phyloP scores from a whole-genome alignment of 2,888 invertebrate genomes.

The Tanytarsus gracilentus region DNA sequence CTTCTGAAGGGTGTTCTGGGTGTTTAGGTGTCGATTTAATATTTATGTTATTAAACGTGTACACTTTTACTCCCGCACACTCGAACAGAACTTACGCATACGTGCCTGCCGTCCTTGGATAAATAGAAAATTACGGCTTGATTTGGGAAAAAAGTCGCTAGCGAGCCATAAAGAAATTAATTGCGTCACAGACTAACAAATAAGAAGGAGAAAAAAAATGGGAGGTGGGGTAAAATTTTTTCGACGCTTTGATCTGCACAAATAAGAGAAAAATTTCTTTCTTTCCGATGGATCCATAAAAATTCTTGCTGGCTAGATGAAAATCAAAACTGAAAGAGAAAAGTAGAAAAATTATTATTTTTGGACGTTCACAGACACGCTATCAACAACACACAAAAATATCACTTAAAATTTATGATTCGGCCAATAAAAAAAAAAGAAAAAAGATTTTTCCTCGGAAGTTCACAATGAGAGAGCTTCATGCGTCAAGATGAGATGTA shows the following conservation, averaged over 20 bases:
- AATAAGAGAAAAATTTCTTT: not conserved
- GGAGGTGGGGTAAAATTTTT: too few species aligned
- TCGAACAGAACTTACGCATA: not conserved
- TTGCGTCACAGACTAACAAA: conserved; percentile 1
- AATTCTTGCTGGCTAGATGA: conserved; percentile 9
- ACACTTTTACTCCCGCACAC: too few species aligned
- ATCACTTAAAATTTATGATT: conserved; percentile 28
- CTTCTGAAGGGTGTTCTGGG: too few species aligned
- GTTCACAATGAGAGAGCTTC: too few species aligned
- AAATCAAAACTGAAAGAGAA: not conserved
- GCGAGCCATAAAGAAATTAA: not conserved
- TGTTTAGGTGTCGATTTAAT: conserved; percentile 29
- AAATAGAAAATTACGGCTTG: conserved; percentile 26
- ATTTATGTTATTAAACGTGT: conserved; percentile 28
- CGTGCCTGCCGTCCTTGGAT: conserved; percentile 18
- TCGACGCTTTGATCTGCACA: conserved; percentile 27
- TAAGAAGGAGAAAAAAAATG: too few species aligned
- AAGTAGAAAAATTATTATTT: conserved; percentile 19
- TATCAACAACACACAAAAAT: conserved; percentile 19
- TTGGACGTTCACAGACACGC: not conserved
- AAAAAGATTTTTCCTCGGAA: too few species aligned
- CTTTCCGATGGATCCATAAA: conserved; percentile 11
- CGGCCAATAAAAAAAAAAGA: conserved; percentile 11
- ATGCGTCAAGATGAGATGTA: too few species aligned
- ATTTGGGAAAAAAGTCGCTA: conserved; percentile 7